Evolutionary conservation across 2,888 invertebrate species (phyloP).

Genomic region (Brassicogethes aeneus): DNA sequence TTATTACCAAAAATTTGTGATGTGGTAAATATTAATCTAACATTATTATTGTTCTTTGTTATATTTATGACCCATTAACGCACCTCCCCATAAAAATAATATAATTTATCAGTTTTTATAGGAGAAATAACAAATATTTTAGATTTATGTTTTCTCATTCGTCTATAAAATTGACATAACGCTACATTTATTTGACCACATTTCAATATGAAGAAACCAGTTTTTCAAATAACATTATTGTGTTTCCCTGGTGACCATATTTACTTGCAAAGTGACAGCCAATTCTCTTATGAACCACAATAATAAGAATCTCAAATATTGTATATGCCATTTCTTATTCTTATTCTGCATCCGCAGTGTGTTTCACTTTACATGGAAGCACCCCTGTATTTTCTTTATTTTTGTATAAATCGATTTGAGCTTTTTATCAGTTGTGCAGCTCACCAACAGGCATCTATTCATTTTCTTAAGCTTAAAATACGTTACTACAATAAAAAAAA

Average conservation of each 20-base stretch:
- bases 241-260: conserved; percentile 3
- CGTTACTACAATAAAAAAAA: too few relatives aligned
- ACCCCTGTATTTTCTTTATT: too few relatives aligned
- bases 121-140: neutral
- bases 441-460: too few relatives aligned
- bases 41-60: neutral
- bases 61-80: neutral
- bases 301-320: conserved; percentile 2
- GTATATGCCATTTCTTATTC: too few relatives aligned
- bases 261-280: conserved; percentile 4
- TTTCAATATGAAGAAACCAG: conserved; percentile 1
- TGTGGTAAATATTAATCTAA: neutral
- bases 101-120: neutral
- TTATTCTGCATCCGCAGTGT: too few relatives aligned
- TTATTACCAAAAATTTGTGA: too few relatives aligned
- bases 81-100: neutral
- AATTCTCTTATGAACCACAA: conserved; percentile 5
- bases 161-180: conserved; percentile 3
- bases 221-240: neutral
- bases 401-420: too few relatives aligned
- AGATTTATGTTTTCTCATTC: neutral
- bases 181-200: neutral
- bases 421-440: too few relatives aligned
- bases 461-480: too few relatives aligned
- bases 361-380: too few relatives aligned